A percentile compares a stretch with the other conserved stretches of the same genome.
Conservation (phyloP, 2,113 vertebrate genomes). For the Phocoena phocoena region DNA sequence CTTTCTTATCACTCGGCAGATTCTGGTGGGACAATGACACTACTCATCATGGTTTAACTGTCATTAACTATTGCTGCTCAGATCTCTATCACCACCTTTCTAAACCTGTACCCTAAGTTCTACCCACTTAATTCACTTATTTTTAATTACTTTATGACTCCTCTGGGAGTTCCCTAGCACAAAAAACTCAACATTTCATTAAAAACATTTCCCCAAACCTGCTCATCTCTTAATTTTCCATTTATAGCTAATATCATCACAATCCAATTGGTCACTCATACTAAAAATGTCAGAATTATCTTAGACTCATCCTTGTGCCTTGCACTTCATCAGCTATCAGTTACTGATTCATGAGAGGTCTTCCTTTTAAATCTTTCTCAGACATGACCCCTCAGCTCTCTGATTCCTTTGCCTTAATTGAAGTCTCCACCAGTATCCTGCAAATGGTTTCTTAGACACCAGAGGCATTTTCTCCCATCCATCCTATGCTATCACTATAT, state of each 20-base stretch:
- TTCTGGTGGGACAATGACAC: neutral
- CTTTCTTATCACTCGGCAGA: neutral
- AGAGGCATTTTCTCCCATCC: neutral
- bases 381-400: neutral
- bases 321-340: neutral
- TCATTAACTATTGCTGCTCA: neutral
- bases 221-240: neutral
- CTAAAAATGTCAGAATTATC: neutral
- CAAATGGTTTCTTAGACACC: neutral
- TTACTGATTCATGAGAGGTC: neutral
- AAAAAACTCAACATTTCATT: slow-evolving; percentile 4
- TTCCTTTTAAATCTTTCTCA: neutral
- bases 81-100: neutral
- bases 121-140: neutral
- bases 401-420: neutral
- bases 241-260: neutral
- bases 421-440: neutral
- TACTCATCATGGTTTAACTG: neutral
- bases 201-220: neutral
- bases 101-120: neutral
- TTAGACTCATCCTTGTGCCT: neutral
- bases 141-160: slow-evolving; percentile 10
- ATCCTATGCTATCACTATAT: neutral
- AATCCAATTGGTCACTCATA: neutral
- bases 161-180: neutral